phyloP scores from a whole-genome alignment of 35 echinoderm and acorn worm species.

The Heliocidaris erythrogramma region DNA sequence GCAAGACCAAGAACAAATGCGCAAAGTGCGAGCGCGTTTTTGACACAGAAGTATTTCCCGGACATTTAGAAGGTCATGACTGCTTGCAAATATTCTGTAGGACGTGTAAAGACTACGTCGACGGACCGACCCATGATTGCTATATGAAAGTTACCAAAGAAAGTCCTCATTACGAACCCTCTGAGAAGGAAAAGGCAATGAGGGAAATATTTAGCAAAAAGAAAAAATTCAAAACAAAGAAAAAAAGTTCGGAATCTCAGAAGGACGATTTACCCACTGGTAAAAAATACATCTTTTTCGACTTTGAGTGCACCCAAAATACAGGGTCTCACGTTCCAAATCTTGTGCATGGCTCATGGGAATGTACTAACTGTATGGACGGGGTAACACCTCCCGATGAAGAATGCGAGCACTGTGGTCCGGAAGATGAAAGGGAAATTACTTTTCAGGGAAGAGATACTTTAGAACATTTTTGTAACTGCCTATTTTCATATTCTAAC shows the following conservation, averaged over 20 bases:
- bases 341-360: conserved; percentile 29
- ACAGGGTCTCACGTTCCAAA: conserved; percentile 48
- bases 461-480: conserved; percentile 36
- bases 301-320: conserved; percentile 56
- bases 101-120: conserved; percentile 20
- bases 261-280: background rate
- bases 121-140: conserved; percentile 25
- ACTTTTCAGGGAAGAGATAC: conserved; percentile 50
- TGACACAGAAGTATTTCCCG: background rate
- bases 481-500: conserved; percentile 15
- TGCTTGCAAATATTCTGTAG: conserved; percentile 41
- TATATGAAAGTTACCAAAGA: conserved; percentile 38
- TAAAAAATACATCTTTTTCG: conserved; percentile 38
- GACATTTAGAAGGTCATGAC: background rate
- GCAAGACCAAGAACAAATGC: background rate
- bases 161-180: background rate
- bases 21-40: background rate
- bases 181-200: background rate
- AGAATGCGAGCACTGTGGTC: background rate
- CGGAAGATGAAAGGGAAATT: background rate
- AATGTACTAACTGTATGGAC: conserved; percentile 55
- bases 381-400: background rate
- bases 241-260: background rate
- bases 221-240: conserved; percentile 19
- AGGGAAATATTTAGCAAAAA: background rate